Conservation (phyloP, 2,113 vertebrate species). For the Bothrops jararaca region DNA sequence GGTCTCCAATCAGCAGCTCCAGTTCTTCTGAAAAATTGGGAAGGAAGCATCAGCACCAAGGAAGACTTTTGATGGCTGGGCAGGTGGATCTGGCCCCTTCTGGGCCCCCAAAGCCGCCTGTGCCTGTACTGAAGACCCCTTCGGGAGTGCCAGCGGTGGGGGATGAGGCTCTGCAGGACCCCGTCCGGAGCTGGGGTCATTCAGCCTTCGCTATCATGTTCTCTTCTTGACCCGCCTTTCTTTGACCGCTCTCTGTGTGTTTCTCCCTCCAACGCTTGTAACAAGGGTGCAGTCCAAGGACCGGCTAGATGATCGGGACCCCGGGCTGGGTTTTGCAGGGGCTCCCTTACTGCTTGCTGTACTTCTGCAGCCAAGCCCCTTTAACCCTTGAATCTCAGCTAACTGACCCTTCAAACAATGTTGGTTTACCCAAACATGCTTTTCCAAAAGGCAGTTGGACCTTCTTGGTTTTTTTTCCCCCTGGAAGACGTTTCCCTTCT, state of each 20-base stretch:
- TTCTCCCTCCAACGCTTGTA: not conserved
- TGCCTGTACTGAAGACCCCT: not conserved
- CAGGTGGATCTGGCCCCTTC: not conserved
- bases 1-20: slow-evolving; percentile 86
- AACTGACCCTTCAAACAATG: not conserved
- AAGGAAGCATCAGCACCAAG: too few relatives aligned
- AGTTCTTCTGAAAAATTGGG: slow-evolving; percentile 77
- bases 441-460: not conserved
- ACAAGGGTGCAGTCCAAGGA: not conserved
- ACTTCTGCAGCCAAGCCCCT: not conserved
- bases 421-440: not conserved
- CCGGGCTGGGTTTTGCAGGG: not conserved
- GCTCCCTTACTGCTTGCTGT: fast-evolving
- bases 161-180: not conserved
- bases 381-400: not conserved
- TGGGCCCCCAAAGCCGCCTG: not conserved
- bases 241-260: not conserved
- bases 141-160: not conserved
- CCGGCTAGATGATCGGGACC: not conserved
- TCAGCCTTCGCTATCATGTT: not conserved
- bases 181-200: not conserved
- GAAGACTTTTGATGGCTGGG: not conserved
- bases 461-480: too few relatives aligned
- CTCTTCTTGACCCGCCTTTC: not conserved
- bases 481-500: too few relatives aligned